phyloP scores from a whole-genome alignment of 1,140 invertebrate genomes.

The Aphaenogaster ashmeadi region DNA sequence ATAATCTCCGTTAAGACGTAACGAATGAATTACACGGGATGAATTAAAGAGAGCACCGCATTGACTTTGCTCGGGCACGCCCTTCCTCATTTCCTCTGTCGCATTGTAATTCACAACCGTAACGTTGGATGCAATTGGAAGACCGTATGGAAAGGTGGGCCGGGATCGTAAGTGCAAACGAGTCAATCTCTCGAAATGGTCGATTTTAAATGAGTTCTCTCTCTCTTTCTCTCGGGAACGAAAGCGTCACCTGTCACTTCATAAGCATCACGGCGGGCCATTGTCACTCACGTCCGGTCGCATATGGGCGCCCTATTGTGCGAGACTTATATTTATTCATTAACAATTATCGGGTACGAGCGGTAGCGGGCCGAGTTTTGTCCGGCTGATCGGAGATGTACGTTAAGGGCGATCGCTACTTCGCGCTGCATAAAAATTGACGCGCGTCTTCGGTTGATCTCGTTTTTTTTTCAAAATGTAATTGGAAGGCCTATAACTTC shows the following conservation, averaged over 20 bases:
- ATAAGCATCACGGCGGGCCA: slow-evolving; percentile 69
- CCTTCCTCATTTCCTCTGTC: slow-evolving; percentile 56
- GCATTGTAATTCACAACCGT: slow-evolving; percentile 62
- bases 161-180: slow-evolving; percentile 62
- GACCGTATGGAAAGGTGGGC: slow-evolving; percentile 32
- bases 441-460: background rate
- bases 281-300: slow-evolving; percentile 78
- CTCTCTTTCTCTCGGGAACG: slow-evolving; percentile 47
- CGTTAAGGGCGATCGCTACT: slow-evolving; percentile 46
- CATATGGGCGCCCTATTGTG: slow-evolving; percentile 75
- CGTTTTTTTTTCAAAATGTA: background rate
- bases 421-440: slow-evolving; percentile 60
- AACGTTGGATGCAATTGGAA: slow-evolving; percentile 48
- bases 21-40: slow-evolving; percentile 54
- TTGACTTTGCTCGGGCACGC: slow-evolving; percentile 54
- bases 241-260: slow-evolving; percentile 78
- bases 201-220: slow-evolving; percentile 69
- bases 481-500: background rate
- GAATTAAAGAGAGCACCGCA: slow-evolving; percentile 60
- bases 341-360: slow-evolving; percentile 78
- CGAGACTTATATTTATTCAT: slow-evolving; percentile 82
- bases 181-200: slow-evolving; percentile 71
- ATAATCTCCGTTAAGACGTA: slow-evolving; percentile 41
- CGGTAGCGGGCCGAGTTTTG: slow-evolving; percentile 62
- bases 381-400: slow-evolving; percentile 67